These are phyloP conservation scores for Tapera naevia DNA, from an alignment of 2,797 vertebrate species.

Conservation along the genomic window DNA sequence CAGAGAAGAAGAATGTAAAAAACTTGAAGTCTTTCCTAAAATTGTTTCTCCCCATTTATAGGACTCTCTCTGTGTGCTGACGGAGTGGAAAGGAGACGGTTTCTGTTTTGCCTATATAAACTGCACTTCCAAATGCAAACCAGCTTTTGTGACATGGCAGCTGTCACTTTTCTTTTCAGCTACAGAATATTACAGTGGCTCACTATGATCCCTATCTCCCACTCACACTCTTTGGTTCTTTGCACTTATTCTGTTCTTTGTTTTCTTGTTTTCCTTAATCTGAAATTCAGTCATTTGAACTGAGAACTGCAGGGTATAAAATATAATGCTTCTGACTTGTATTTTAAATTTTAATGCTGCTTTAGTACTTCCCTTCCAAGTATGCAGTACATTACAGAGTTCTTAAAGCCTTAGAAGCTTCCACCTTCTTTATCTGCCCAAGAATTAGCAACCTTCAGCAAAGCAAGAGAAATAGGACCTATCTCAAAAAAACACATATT, in stretches of 20 bases:
- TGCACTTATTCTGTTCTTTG: neutral
- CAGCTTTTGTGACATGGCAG: neutral
- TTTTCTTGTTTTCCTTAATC: neutral
- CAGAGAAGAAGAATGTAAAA: neutral
- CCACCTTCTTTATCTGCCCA: neutral
- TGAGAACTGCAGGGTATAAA: neutral
- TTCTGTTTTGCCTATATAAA: neutral
- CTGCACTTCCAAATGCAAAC: constrained; percentile 7
- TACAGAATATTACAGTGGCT: neutral
- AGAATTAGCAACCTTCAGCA: neutral
- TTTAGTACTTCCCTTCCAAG: constrained; percentile 14
- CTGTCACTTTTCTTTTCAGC: neutral
- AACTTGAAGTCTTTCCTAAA: neutral
- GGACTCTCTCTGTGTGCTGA: neutral
- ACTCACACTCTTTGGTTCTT: neutral
- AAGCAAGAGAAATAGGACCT: constrained; percentile 26
- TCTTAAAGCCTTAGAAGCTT: constrained; percentile 3
- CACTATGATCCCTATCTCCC: neutral
- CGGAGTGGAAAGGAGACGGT: neutral
- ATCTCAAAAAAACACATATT: neutral
- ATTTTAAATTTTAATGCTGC: constrained; percentile 22
- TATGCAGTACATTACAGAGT: neutral
- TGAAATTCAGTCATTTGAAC: constrained; percentile 9
- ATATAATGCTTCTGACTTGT: neutral
- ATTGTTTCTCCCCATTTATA: neutral